phyloP scores from a whole-genome alignment of 92 coral and sea anemone genomes.

The Palythoa caribaeorum region DNA sequence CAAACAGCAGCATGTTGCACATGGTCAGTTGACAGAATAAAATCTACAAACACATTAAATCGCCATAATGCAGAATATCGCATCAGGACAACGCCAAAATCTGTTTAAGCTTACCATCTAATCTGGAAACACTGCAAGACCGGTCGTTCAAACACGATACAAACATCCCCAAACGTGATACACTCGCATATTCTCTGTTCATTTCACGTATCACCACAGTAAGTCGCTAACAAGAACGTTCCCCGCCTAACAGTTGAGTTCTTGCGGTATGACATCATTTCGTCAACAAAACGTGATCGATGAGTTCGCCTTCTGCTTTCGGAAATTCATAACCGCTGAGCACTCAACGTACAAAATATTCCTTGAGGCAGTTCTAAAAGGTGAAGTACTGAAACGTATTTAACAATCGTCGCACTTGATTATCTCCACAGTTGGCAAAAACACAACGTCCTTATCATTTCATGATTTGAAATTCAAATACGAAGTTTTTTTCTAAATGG shows the following conservation, averaged over 20 bases:
- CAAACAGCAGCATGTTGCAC: not conserved
- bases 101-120: slow-evolving; percentile 32
- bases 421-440: not conserved
- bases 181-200: not conserved
- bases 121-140: not conserved
- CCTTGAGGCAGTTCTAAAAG: slow-evolving; percentile 9
- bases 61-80: not conserved
- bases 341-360: not conserved
- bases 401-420: not conserved
- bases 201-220: slow-evolving; percentile 9
- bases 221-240: not conserved
- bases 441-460: not conserved
- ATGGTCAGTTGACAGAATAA: not conserved
- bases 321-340: slow-evolving; percentile 8
- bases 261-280: slow-evolving; percentile 37
- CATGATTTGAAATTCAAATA: not conserved
- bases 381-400: not conserved
- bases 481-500: not conserved
- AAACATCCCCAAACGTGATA: slow-evolving; percentile 3
- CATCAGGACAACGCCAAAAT: not conserved
- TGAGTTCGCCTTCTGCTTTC: not conserved
- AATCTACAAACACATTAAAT: not conserved
- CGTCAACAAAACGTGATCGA: not conserved
- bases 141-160: slow-evolving; percentile 18
- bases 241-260: slow-evolving; percentile 29